Conservation (phyloP, 2,113 vertebrate genomes). For the Neotragus pygmaeus region DNA sequence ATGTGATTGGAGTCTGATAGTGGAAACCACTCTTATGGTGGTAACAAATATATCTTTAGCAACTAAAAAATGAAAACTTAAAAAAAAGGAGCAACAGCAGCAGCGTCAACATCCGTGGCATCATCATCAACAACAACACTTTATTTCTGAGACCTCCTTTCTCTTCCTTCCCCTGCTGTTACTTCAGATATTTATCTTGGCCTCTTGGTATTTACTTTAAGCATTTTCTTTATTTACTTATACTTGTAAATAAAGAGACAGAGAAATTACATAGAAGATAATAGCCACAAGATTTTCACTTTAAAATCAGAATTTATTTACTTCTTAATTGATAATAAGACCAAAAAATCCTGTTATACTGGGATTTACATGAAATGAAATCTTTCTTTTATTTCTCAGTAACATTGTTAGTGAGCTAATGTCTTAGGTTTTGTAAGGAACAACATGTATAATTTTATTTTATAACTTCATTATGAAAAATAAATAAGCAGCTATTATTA, state of each 20-base stretch:
- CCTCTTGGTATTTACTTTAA: slow-evolving; percentile 5
- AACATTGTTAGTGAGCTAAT: neutral
- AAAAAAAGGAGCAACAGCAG: neutral
- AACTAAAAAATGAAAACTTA: neutral
- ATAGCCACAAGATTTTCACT: neutral
- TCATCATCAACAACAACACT: neutral
- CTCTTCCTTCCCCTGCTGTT: neutral
- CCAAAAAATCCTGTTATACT: neutral
- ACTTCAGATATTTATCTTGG: neutral
- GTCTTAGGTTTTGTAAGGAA: neutral
- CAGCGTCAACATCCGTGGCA: neutral
- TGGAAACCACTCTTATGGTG: neutral
- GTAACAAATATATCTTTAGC: neutral
- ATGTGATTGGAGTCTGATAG: neutral
- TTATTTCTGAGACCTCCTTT: neutral
- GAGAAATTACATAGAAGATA: neutral
- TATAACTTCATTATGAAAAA: neutral
- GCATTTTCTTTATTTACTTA: slow-evolving; percentile 24
- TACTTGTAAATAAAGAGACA: neutral
- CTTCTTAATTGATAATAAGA: neutral
- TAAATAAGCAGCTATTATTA: neutral
- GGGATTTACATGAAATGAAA: neutral
- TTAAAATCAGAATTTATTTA: neutral
- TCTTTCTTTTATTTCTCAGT: neutral
- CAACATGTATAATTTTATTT: neutral